phyloP scores from a whole-genome alignment of 2,888 invertebrate genomes.

The Diarsia mendica region DNA sequence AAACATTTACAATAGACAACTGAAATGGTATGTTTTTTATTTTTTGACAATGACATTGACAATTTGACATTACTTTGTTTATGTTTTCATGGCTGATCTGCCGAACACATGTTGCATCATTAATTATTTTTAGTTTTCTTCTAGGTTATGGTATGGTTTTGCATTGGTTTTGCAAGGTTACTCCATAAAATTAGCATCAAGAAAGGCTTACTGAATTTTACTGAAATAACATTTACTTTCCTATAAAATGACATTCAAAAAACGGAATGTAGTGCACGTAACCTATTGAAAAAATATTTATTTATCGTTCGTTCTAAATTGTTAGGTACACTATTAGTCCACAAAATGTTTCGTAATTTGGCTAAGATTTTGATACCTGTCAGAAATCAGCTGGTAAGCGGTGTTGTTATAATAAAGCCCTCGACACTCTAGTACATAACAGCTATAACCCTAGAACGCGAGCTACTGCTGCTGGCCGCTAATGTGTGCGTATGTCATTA shows the following conservation, averaged over 20 bases:
- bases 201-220: conserved; percentile 1
- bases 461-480: background rate
- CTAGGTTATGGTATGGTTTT: conserved; percentile 34
- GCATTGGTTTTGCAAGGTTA: conserved; percentile 4
- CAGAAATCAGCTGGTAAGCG: conserved; percentile 79
- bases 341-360: conserved; percentile 82
- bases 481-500: conserved; percentile 58
- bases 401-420: background rate
- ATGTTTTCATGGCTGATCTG: conserved; percentile 33
- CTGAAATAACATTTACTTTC: background rate
- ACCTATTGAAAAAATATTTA: background rate
- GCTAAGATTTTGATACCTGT: conserved; percentile 79
- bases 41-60: conserved; percentile 23
- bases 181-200: conserved; percentile 31
- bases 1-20: background rate
- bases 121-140: conserved; percentile 51
- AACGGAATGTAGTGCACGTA: background rate
- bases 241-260: background rate
- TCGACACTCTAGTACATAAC: background rate
- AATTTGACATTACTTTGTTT: conserved; percentile 5
- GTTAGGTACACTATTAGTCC: too few species aligned
- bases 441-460: background rate
- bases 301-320: background rate
- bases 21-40: background rate
- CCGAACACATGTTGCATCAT: conserved; percentile 28